Evolutionary conservation across 2,888 invertebrate genomes (phyloP).

Genomic region (Eurois occulta): DNA sequence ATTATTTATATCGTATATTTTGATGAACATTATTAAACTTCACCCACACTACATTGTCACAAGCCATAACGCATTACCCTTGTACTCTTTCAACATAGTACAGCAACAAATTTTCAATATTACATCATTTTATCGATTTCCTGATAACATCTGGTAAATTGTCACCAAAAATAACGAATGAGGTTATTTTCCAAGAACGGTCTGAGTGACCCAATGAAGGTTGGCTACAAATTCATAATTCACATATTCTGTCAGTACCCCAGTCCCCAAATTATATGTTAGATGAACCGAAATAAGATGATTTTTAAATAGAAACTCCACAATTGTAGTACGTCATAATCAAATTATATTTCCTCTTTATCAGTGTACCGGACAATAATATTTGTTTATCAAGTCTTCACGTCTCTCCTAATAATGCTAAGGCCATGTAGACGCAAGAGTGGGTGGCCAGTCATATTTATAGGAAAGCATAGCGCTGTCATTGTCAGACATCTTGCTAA

Average conservation of each 20-base stretch:
- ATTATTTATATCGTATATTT: neutral
- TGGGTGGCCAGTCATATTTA: constrained; percentile 18
- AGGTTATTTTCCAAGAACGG: neutral
- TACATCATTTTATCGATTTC: constrained; percentile 37
- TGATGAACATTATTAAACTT: neutral
- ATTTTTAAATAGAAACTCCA: neutral
- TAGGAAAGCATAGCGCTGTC: neutral
- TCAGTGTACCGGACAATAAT: neutral
- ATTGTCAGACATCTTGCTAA: neutral
- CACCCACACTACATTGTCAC: neutral
- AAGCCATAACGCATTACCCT: neutral
- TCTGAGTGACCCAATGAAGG: neutral
- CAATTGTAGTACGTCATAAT: neutral
- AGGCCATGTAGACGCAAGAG: neutral
- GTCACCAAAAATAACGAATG: neutral
- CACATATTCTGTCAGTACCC: neutral
- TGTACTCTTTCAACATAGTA: constrained; percentile 15
- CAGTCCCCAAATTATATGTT: neutral
- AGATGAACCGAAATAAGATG: neutral
- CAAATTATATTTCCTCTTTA: neutral
- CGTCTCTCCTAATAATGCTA: constrained; percentile 1
- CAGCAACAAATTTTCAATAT: constrained; percentile 1
- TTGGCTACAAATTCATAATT: neutral
- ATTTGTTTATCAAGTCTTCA: constrained; percentile 3
- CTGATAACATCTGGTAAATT: neutral